Evolutionary conservation across 1,140 invertebrate genomes (phyloP), one percentile per base, ranked within the genome.

Genomic region (Drosophila santomea): DNA sequence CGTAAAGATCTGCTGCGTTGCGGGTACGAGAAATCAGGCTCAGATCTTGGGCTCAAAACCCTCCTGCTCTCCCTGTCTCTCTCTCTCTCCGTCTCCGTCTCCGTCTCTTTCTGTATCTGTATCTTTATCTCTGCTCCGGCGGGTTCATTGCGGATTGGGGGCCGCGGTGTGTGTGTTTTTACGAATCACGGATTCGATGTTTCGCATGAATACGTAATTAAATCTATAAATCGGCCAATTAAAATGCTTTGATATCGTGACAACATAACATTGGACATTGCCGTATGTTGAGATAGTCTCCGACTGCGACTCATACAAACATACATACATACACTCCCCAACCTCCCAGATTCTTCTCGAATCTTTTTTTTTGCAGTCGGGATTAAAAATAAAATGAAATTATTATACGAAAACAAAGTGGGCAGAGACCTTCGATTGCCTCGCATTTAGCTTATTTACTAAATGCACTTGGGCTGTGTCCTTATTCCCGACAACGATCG

Each of bases 151-250:
- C 63, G 64, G 60, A 75, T 74, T 64, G 72, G 68, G 72, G 52
- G 71, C 52, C 84, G 84, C 80, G 73, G 84, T 92, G 91, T 92
- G 91, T 92, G 91, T 92, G 91, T 92, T 92, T 92, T 92, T 92
- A 92, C 91, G 91, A 92, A 92, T 92, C 91, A 92, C 91, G 91
- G 91, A 84, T 92, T 92, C 91, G 91, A 91, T 92, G 91, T 92
- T 92, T 92, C 91, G 91, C 91, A 92, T 92, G 91, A 92, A 92
- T 92, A 92, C 91, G 91, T 92, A 92, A 92, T 92, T 92, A 92
- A 92, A 92, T 92, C 91, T 92, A 92, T 92, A 92, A 92, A 92
- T 92, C 91, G 91, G 91, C 91, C 91, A 92, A 92, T 92, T 92
- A 92, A 92, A 92, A 92, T 92, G 91, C 91, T 92, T 92, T 92